A percentile compares a stretch with the other conserved stretches of the same genome.
These are phyloP conservation scores for Eupithecia tripunctaria DNA, from an alignment of 2,888 invertebrate genomes.

Conservation along the genomic window DNA sequence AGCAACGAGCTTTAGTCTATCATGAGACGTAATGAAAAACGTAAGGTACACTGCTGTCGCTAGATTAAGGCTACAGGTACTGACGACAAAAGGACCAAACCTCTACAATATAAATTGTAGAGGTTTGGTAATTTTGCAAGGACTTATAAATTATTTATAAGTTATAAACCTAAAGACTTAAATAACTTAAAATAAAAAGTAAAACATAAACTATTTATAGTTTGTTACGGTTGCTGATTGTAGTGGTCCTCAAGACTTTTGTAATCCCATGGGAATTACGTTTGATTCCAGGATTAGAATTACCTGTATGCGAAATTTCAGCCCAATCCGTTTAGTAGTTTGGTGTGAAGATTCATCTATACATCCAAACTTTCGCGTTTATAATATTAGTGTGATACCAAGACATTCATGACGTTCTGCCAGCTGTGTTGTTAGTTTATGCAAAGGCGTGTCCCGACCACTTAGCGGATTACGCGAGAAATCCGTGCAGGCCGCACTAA, in stretches of 20 bases:
- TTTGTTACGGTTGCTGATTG: not conserved
- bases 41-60: not conserved
- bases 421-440: slow-evolving; percentile 1
- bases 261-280: no score
- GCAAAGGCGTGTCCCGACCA: slow-evolving; percentile 31
- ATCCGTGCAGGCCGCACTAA: slow-evolving; percentile 32
- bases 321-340: no score
- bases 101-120: no score
- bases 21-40: not conserved
- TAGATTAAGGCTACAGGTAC: not conserved
- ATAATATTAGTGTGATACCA: no score
- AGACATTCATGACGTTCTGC: not conserved
- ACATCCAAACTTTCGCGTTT: no score
- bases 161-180: no score
- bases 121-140: no score
- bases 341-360: no score
- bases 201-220: not conserved
- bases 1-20: not conserved
- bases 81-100: not conserved
- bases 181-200: no score
- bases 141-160: not conserved
- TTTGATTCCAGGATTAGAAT: no score
- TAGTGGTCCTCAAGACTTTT: not conserved
- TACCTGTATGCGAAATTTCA: no score
- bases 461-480: slow-evolving; percentile 42